phyloP scores from a whole-genome alignment of 1,140 invertebrate genomes.

The Ostrea edulis region DNA sequence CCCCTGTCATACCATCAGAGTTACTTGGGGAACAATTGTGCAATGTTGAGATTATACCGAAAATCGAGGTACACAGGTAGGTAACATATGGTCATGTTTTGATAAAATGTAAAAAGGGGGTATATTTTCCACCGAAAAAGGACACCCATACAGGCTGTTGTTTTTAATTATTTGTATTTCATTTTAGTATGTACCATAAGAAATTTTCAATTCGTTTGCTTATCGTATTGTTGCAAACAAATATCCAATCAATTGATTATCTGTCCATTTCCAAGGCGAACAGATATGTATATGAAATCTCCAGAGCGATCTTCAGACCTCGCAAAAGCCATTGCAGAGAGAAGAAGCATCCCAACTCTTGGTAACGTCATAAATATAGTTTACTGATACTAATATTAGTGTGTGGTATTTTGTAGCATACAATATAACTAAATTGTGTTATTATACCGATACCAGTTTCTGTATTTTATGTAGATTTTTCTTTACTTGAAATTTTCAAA shows the following conservation, averaged over 20 bases:
- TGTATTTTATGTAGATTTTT: too few relatives aligned
- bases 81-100: neutral
- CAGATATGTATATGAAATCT: constrained; percentile 47
- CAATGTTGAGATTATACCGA: constrained; percentile 32
- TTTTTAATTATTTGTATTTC: neutral
- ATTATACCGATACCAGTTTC: too few relatives aligned
- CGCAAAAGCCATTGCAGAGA: constrained; percentile 47
- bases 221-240: neutral
- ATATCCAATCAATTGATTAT: neutral
- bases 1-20: neutral
- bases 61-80: constrained; percentile 20
- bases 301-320: constrained; percentile 38
- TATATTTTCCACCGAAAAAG: too few relatives aligned
- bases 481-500: too few relatives aligned
- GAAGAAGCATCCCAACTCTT: constrained; percentile 24
- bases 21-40: neutral
- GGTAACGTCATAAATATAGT: constrained; percentile 32
- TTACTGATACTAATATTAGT: too few relatives aligned
- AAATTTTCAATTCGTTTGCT: neutral
- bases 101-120: too few relatives aligned
- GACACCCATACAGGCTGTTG: too few relatives aligned
- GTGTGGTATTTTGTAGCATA: too few relatives aligned
- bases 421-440: too few relatives aligned
- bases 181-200: neutral
- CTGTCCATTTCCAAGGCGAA: constrained; percentile 48